phyloP scores from a whole-genome alignment of 2,797 vertebrate species.

The Tragelaphus oryx region DNA sequence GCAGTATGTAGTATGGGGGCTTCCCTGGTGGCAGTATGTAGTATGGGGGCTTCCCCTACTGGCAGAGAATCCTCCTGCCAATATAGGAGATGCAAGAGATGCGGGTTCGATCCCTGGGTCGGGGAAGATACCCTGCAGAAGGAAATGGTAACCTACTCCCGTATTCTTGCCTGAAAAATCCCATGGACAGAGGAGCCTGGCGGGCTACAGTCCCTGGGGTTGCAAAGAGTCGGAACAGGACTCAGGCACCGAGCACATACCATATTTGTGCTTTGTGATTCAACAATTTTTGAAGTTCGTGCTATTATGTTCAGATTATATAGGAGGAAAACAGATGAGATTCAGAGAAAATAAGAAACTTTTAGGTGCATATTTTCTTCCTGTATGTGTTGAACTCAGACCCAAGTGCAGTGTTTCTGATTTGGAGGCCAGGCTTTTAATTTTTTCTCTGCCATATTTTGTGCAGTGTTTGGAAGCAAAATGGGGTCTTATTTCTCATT shows the following conservation, averaged over 20 bases:
- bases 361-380: neutral
- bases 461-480: conserved; percentile 11
- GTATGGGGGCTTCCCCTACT: neutral
- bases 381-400: neutral
- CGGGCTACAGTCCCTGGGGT: neutral
- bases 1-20: neutral
- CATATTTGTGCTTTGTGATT: neutral
- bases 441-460: neutral
- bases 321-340: neutral
- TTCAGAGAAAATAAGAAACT: neutral
- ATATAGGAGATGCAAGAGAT: neutral
- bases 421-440: neutral
- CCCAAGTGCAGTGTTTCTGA: neutral
- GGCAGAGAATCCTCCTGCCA: neutral
- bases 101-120: neutral
- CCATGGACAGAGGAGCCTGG: neutral
- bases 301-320: neutral
- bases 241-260: neutral
- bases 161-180: neutral
- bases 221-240: neutral
- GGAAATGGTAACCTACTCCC: neutral
- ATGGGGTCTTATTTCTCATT: conserved; percentile 13
- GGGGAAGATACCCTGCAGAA: neutral
- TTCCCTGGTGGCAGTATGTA: neutral
- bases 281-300: neutral